Evolutionary conservation across 2,888 invertebrate genomes (phyloP), one percentile per base, ranked within the genome.

Genomic region (Stegana nigrithorax): DNA sequence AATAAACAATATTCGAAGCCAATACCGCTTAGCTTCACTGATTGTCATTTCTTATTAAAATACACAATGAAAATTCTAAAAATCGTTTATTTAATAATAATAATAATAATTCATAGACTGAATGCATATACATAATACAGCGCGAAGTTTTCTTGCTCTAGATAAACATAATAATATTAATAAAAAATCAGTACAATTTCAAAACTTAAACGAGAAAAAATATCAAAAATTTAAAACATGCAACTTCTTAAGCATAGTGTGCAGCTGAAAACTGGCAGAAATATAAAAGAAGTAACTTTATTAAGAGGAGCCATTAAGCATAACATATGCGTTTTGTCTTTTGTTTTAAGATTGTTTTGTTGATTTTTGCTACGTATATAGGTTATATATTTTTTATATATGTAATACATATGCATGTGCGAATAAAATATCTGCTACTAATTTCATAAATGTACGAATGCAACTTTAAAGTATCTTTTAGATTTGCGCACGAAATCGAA

Each of bases 11-110:
- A n/a, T n/a, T n/a, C n/a, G n/a, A n/a, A n/a, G n/a, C n/a, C n/a
- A n/a, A n/a, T n/a, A n/a, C n/a, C n/a, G n/a, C n/a, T n/a, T n/a
- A n/a, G n/a, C n/a, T n/a, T n/a, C n/a, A n/a, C n/a, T n/a, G n/a
- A n/a, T n/a, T n/a, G n/a, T n/a, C n/a, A n/a, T n/a, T n/a, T 68
- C 60, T 67, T 71, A 69, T 68, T 32, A 32, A 32, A 12, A 39
- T 1, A 39, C 14, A n/a, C 5, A 1, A 4, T 39, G 14, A 50
- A 26, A 25, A 56, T 36, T 36, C n/a, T 56, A 23, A 39, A 39
- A 56, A 56, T 36, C n/a, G 23, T 56, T 56, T 56, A 23, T 26
- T 45, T 25, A 47, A 14, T 17, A 47, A 19, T 51, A 27, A 51
- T 53, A 12, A 53, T 14, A 25, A 51, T 45, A 45, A 23, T 23